Conservation (phyloP, 2,113 vertebrate species). For the Rattus rattus region DNA sequence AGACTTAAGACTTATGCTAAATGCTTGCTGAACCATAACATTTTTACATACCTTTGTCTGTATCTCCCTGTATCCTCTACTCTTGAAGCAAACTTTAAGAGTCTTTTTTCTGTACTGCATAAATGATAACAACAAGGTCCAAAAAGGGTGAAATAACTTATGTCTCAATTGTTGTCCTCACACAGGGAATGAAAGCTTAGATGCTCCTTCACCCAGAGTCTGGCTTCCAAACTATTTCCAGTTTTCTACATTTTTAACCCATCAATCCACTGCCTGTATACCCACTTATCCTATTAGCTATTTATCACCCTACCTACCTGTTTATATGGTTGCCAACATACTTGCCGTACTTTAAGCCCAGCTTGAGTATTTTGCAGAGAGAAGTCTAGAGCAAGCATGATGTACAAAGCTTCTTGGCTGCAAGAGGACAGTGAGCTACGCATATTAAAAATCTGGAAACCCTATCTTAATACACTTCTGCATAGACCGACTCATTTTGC, state of each 20-base stretch:
- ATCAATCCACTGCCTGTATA: not conserved
- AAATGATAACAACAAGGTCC: not conserved
- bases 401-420: not conserved
- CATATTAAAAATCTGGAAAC: not conserved
- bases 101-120: not conserved
- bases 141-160: not conserved
- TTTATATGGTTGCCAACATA: not conserved
- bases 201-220: not conserved
- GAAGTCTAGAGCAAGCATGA: not conserved
- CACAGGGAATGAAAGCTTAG: not conserved
- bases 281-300: not conserved
- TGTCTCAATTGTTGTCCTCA: not conserved
- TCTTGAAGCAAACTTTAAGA: not conserved
- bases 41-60: not conserved
- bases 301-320: not conserved
- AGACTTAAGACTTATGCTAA: not conserved
- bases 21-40: not conserved
- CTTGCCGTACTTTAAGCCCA: not conserved
- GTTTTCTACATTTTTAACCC: not conserved
- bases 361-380: not conserved
- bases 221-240: not conserved
- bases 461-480: not conserved
- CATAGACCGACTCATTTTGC: not conserved
- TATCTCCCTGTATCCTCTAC: not conserved
- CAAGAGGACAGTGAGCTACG: not conserved